Evolutionary conservation across 2,888 invertebrate species (phyloP), one percentile per base, ranked within the genome.

Genomic region (Eilema griseolum): DNA sequence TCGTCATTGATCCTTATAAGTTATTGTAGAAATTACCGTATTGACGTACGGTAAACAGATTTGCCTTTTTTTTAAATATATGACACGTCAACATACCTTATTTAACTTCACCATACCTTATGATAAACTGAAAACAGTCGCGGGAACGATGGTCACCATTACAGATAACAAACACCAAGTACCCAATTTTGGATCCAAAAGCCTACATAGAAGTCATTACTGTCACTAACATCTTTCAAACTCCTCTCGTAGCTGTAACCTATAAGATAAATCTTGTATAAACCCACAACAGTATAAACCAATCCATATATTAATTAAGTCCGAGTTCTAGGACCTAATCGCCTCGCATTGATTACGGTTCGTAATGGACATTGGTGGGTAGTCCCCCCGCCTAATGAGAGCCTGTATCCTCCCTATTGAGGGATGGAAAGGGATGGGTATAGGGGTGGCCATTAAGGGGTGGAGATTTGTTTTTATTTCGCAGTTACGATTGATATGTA

Each of bases 321-420:
- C 56, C 33, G 78, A 80, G 75, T 83, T 80, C 81, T 76, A 79
- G 73, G 72, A 66, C 74, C 86, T 91, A 93, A 93, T 92, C 91
- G 92, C 89, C 90, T 90, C 86, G 87, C 93, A 93, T 92, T 92
- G 92, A 93, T 93, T 90, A 90, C 67, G 69, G 67, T 71, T 68
- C 61, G 83, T 86, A 88, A 88, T 86, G 84, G 84, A 84, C 80
- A 82, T 83, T 84, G 83, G 85, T 87, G 85, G 89, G 88, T 76
- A 83, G 81, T 73, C 70, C 76, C 82, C 81, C 69, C 74, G 86
- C 77, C 85, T 90, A 91, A 91, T 91, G 91, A 90, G 86, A 74
- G 85, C 82, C 82, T 83, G 85, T 81, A 71, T 76, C 82, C 80
- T 75, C 76, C 83, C 76, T 72, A 60, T 37, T 63, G 57, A 12